phyloP scores from a whole-genome alignment of 2,113 vertebrate species.

The Orthochromis indermauri region DNA sequence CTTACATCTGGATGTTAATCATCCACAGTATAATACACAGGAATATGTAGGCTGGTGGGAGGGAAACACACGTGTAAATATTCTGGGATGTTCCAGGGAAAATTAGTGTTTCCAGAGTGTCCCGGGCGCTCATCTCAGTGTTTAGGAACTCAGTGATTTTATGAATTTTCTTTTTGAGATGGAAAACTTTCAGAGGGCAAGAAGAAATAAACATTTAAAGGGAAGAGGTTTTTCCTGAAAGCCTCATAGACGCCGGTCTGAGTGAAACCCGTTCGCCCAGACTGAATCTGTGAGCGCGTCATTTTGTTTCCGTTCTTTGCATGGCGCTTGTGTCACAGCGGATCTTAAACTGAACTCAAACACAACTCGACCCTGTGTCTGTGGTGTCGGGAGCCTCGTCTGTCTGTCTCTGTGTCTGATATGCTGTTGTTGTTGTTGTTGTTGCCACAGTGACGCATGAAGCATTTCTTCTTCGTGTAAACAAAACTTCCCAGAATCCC shows the following conservation, averaged over 20 bases:
- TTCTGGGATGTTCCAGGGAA: background rate
- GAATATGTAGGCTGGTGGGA: background rate
- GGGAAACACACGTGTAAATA: background rate
- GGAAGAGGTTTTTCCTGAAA: background rate
- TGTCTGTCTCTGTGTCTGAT: background rate
- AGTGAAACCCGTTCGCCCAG: background rate
- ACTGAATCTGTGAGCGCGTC: background rate
- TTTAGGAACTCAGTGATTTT: background rate
- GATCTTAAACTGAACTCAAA: background rate
- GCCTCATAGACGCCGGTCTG: background rate
- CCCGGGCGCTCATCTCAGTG: background rate
- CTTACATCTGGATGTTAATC: background rate
- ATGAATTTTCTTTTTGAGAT: background rate
- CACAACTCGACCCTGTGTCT: background rate
- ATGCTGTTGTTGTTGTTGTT: slow-evolving; percentile 1
- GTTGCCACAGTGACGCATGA: background rate
- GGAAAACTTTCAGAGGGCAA: background rate
- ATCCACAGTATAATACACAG: background rate
- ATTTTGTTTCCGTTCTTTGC: background rate
- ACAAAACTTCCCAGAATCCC: background rate
- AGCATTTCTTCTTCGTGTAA: background rate
- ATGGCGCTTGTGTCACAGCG: background rate
- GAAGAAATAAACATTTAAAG: background rate
- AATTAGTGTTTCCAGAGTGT: background rate
- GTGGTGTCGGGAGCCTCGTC: background rate